Evolutionary conservation across 2,888 invertebrate species (phyloP).

Genomic region (Orgyia antiqua): DNA sequence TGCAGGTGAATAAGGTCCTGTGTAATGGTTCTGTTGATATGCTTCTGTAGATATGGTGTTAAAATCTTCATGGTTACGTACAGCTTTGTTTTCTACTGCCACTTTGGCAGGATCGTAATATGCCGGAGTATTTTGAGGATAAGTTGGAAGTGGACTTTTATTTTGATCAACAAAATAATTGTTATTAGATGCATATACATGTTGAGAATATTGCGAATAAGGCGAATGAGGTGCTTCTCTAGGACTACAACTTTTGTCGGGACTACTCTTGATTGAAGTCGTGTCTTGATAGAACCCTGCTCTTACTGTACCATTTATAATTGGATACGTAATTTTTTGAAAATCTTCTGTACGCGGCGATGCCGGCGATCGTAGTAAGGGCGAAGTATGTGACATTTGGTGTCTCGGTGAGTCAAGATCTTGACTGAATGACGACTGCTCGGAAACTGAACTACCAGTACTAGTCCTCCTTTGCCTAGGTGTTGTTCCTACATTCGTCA

Average conservation of each 20-base stretch:
- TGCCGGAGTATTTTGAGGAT: conserved; percentile 69
- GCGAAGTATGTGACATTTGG: conserved; percentile 85
- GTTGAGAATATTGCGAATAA: conserved; percentile 65
- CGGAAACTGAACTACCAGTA: conserved; percentile 88
- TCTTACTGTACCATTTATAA: conserved; percentile 89
- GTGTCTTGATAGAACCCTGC: conserved; percentile 94
- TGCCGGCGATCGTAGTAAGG: conserved; percentile 85
- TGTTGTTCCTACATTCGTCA: conserved; percentile 46
- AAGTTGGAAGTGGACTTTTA: conserved; percentile 64
- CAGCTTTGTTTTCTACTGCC: conserved; percentile 59
- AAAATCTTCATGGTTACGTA: conserved; percentile 76
- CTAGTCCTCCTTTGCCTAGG: conserved; percentile 83
- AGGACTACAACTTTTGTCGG: conserved; percentile 90
- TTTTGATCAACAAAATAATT: conserved; percentile 66
- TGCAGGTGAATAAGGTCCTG: conserved; percentile 55
- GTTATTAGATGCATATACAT: conserved; percentile 65
- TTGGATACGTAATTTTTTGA: conserved; percentile 83
- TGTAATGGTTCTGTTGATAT: conserved; percentile 72
- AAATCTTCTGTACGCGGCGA: conserved; percentile 86
- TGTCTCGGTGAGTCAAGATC: conserved; percentile 86
- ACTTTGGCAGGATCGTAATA: conserved; percentile 81
- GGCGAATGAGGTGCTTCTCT: conserved; percentile 81
- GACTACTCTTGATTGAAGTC: conserved; percentile 89
- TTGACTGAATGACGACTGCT: conserved; percentile 87
- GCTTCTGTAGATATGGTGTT: conserved; percentile 72